Base-by-base conservation (phyloP, 2,113 vertebrate species). In the Podarcis cretensis region DNA sequence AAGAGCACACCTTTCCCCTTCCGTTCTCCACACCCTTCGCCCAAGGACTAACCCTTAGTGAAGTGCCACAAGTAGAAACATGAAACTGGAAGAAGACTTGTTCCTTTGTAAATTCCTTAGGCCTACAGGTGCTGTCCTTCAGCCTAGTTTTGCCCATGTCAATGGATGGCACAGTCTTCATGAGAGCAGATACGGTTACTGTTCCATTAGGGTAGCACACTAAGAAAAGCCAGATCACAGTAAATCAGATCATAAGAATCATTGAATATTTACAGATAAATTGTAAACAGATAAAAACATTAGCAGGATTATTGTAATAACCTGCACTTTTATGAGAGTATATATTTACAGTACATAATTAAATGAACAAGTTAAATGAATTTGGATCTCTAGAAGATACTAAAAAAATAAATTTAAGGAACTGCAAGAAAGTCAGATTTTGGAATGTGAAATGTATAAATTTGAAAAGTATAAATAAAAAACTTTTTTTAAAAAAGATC, bases 21-120 rank as follows among this genome's bases (percentile, higher is more conserved):
- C n/a, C 4, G 43, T 85, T n/a, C 0, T 1, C 63, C 14, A 68
- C 7, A 69, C 9, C 63, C 18, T 32, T 57, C 27, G 6, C 43
- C 74, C 32, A n/a, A 20, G 3, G n/a, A 73, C 93, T 95, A 92
- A 95, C 93, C 93, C 83, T 93, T 86, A 91, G 79, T 68, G 94
- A 96, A 88, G 93, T 94, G 54, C 94, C 93, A 88, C 93, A 96
- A 90, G 90, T 95, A 35, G 94, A 93, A 89, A 95, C 75, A 0
- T 95, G 94, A 89, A 96, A 95, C 84, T 88, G 92, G 92, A 96
- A 96, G 90, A 96, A 96, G 66, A 91, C 91, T 5, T 93, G 91
- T 77, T 37, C 90, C 83, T 94, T 59, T 37, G 90, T 89, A n/a
- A 92, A 91, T 1, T 95, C 92, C 88, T 14, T 90, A 78, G 93